Conservation (phyloP, 2,113 vertebrate genomes). For the Zootoca vivipara region DNA sequence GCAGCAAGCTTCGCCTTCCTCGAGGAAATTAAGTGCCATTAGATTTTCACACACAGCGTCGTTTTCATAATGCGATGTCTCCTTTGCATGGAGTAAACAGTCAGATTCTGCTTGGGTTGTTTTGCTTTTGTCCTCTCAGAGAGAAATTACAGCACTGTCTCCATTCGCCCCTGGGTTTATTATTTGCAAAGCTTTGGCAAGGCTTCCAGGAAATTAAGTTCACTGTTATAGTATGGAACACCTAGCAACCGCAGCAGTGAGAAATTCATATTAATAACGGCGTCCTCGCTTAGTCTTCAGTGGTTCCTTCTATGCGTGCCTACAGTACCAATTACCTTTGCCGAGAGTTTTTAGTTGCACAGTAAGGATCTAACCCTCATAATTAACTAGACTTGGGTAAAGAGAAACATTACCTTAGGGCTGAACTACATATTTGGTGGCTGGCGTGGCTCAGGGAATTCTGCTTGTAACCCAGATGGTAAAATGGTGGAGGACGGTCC, state of each 20-base stretch:
- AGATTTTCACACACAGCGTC: slow-evolving; percentile 65
- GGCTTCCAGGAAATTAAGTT: slow-evolving; percentile 45
- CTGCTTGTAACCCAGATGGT: neutral
- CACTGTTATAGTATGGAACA: neutral
- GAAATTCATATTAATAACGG: neutral
- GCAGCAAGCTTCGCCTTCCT: slow-evolving; percentile 53
- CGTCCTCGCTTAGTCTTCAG: neutral
- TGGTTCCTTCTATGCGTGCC: rapidly evolving
- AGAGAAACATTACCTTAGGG: neutral
- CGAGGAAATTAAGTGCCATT: slow-evolving; percentile 58
- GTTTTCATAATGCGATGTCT: slow-evolving; percentile 58
- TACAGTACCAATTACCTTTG: neutral
- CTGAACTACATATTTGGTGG: neutral
- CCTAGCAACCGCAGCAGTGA: neutral
- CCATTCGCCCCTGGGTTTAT: slow-evolving; percentile 51
- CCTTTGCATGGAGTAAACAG: slow-evolving; percentile 50
- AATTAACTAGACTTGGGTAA: neutral
- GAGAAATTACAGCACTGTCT: slow-evolving; percentile 52
- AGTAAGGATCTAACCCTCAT: neutral
- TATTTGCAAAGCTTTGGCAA: slow-evolving; percentile 24
- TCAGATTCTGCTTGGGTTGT: slow-evolving; percentile 44
- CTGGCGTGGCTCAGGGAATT: neutral
- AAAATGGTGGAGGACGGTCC: neutral
- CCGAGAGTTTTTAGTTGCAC: neutral
- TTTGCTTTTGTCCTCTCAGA: slow-evolving; percentile 42